phyloP scores from a whole-genome alignment of 2,113 vertebrate species.

The Plotosus lineatus region DNA sequence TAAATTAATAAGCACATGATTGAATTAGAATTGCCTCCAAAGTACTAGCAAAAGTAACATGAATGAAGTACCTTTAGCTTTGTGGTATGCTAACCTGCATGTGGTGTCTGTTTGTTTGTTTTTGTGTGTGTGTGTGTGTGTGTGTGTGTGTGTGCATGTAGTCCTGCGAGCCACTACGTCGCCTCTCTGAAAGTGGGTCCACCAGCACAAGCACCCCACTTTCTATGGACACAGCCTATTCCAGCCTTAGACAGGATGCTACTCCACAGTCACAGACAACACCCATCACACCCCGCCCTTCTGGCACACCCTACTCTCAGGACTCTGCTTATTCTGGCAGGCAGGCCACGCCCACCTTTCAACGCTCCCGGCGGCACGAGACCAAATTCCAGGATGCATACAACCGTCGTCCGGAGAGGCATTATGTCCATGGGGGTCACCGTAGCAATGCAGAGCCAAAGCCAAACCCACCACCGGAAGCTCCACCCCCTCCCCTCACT shows the following conservation, averaged over 20 bases:
- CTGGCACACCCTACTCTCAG: slow-evolving; percentile 91
- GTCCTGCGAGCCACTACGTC: slow-evolving; percentile 80
- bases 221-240: slow-evolving; percentile 93
- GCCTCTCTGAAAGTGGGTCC: slow-evolving; percentile 77
- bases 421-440: slow-evolving; percentile 80
- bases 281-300: slow-evolving; percentile 84
- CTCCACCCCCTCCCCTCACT: slow-evolving; percentile 76
- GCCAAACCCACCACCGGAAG: slow-evolving; percentile 79
- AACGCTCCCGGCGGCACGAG: slow-evolving; percentile 85
- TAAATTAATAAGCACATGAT: no score
- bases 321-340: slow-evolving; percentile 94
- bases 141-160: slow-evolving; percentile 12
- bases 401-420: slow-evolving; percentile 88
- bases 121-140: slow-evolving; percentile 3
- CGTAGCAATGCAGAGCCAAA: slow-evolving; percentile 73
- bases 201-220: slow-evolving; percentile 86
- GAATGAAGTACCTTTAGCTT: not conserved
- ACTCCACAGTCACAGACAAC: slow-evolving; percentile 63
- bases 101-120: not conserved
- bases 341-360: slow-evolving; percentile 89
- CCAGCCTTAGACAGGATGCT: slow-evolving; percentile 87
- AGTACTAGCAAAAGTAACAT: not conserved
- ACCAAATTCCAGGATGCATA: slow-evolving; percentile 94
- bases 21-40: not conserved
- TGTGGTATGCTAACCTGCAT: not conserved